Percentiles rank a stretch among this genome's conserved stretches.
phyloP scores from a whole-genome alignment of 2,113 vertebrate species.

The Taxidea taxus region DNA sequence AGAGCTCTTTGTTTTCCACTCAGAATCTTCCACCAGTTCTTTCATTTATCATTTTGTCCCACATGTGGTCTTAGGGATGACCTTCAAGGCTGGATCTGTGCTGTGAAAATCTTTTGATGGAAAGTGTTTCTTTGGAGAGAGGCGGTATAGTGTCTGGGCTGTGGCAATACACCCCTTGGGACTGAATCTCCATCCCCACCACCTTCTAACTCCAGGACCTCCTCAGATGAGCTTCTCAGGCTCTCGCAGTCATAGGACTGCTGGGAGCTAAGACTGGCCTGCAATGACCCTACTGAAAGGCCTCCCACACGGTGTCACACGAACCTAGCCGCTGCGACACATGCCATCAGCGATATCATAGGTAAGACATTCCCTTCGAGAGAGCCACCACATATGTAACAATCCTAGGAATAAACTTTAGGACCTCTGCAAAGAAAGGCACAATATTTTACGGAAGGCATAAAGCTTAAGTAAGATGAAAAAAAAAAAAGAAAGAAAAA shows the following conservation, averaged over 20 bases:
- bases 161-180: background rate
- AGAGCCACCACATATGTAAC: background rate
- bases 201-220: background rate
- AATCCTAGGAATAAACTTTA: background rate
- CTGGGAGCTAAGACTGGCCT: background rate
- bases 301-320: background rate
- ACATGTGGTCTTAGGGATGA: background rate
- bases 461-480: background rate
- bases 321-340: background rate
- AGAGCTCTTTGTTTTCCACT: background rate
- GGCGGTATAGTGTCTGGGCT: background rate
- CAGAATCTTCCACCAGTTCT: background rate
- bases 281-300: background rate
- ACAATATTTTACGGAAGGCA: background rate
- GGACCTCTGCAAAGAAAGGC: background rate
- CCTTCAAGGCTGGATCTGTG: too few relatives aligned
- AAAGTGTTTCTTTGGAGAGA: background rate
- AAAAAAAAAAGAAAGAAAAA: too few relatives aligned
- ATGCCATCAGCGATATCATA: too few relatives aligned
- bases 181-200: background rate
- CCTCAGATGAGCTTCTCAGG: background rate
- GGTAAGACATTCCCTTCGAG: background rate
- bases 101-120: background rate
- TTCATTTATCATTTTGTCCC: background rate
- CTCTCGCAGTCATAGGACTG: background rate